A percentile compares a stretch with the other conserved stretches of the same genome.
phyloP scores from a whole-genome alignment of 1,140 invertebrate species.

The Asobara japonica region DNA sequence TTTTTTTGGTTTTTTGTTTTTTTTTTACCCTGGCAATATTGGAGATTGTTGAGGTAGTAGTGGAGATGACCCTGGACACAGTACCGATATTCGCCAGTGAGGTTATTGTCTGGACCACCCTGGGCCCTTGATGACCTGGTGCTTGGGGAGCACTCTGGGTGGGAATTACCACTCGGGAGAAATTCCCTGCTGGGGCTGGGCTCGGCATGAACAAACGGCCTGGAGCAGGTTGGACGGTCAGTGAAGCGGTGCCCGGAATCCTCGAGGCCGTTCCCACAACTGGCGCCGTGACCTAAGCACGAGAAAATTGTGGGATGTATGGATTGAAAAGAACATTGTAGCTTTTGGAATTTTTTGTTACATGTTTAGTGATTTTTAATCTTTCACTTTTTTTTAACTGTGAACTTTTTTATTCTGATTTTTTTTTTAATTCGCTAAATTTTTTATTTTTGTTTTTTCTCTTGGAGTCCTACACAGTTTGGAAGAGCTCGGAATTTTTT shows the following conservation, averaged over 20 bases:
- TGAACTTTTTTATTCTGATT: no score
- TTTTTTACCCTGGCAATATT: constrained; percentile 53
- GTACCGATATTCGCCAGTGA: constrained; percentile 56
- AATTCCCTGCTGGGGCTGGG: constrained; percentile 50
- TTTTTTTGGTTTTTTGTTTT: no score
- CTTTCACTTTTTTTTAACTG: no score
- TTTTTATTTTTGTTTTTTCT: no score
- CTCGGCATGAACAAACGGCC: constrained; percentile 58
- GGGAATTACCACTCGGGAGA: constrained; percentile 62
- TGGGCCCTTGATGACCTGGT: constrained; percentile 36
- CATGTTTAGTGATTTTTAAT: no score
- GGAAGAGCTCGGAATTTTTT: no score
- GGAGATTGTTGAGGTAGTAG: constrained; percentile 51
- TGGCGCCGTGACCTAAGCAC: no score
- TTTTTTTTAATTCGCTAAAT: no score
- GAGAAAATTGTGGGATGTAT: no score
- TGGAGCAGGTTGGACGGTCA: constrained; percentile 53
- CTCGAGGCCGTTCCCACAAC: constrained; percentile 56
- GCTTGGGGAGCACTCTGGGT: constrained; percentile 51
- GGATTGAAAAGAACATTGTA: no score
- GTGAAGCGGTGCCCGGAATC: constrained; percentile 56
- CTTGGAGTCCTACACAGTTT: no score
- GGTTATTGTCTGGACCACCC: constrained; percentile 61
- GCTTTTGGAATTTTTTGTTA: no score
- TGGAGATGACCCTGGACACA: constrained; percentile 57